Evolutionary conservation across 2,888 invertebrate genomes (phyloP).

Genomic region (Amblyteles armatorius): DNA sequence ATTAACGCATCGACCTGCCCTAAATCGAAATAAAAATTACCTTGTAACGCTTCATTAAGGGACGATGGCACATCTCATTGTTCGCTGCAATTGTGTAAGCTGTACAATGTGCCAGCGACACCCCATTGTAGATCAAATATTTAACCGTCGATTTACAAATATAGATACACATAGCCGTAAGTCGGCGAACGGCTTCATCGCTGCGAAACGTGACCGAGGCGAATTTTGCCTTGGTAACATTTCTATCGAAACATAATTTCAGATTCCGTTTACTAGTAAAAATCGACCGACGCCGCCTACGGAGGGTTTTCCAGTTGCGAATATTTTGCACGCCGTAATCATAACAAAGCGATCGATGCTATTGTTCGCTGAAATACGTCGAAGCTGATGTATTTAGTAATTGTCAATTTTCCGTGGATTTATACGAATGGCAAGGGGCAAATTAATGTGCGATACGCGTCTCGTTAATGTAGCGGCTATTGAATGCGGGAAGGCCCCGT

Average conservation of each 20-base stretch:
- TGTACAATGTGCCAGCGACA: background rate
- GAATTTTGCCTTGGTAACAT: background rate
- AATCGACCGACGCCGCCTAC: background rate
- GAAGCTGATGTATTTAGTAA: background rate
- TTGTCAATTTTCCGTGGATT: background rate
- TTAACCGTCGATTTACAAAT: background rate
- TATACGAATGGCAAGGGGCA: background rate
- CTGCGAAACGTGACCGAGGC: background rate
- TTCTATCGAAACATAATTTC: background rate
- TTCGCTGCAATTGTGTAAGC: slow-evolving; percentile 28
- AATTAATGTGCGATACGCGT: background rate
- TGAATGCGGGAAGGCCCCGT: background rate
- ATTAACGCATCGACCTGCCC: slow-evolving; percentile 29
- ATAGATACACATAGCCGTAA: background rate
- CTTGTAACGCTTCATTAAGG: slow-evolving; percentile 40
- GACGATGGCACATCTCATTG: slow-evolving; percentile 12
- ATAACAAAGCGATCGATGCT: background rate
- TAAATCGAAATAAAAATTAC: slow-evolving; percentile 1
- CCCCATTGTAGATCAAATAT: slow-evolving; percentile 3
- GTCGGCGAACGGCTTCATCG: slow-evolving; percentile 1
- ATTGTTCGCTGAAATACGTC: background rate
- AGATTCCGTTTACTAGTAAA: background rate
- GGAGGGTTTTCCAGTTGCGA: background rate
- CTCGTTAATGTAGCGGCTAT: background rate
- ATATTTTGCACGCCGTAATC: background rate